Evolutionary conservation across 1,140 invertebrate species (phyloP).

Genomic region (Pogonomyrmex californicus): DNA sequence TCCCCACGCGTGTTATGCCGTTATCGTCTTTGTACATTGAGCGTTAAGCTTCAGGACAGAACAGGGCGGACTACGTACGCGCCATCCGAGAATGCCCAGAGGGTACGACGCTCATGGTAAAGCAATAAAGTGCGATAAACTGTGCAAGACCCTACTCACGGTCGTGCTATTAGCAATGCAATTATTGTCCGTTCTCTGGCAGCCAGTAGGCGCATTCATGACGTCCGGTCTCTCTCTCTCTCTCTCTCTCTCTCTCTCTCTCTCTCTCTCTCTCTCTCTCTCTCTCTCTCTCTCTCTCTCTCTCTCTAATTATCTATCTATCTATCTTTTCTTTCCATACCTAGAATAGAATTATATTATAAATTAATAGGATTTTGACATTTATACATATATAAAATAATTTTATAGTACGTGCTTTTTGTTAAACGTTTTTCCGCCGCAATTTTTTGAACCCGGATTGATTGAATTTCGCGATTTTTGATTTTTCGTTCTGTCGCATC

Average conservation of each 20-base stretch:
- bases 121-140: conserved; percentile 62
- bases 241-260: too few species aligned
- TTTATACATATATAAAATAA: too few species aligned
- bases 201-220: conserved; percentile 5
- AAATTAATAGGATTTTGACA: conserved; percentile 16
- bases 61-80: conserved; percentile 22
- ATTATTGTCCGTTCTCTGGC: conserved; percentile 40
- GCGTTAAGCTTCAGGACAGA: conserved; percentile 12
- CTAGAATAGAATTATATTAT: not conserved
- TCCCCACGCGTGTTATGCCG: conserved; percentile 25
- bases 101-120: conserved; percentile 43
- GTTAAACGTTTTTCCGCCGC: not conserved
- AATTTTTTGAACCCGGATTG: not conserved
- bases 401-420: not conserved
- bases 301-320: not conserved
- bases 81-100: conserved; percentile 48
- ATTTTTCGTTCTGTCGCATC: not conserved
- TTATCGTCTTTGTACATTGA: conserved; percentile 49
- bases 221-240: not conserved
- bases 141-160: conserved; percentile 26
- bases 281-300: not conserved
- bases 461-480: not conserved
- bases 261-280: too few species aligned
- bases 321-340: conserved; percentile 16
- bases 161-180: conserved; percentile 68